phyloP scores from a whole-genome alignment of 2,888 invertebrate species.

The Latrodectus hesperus region DNA sequence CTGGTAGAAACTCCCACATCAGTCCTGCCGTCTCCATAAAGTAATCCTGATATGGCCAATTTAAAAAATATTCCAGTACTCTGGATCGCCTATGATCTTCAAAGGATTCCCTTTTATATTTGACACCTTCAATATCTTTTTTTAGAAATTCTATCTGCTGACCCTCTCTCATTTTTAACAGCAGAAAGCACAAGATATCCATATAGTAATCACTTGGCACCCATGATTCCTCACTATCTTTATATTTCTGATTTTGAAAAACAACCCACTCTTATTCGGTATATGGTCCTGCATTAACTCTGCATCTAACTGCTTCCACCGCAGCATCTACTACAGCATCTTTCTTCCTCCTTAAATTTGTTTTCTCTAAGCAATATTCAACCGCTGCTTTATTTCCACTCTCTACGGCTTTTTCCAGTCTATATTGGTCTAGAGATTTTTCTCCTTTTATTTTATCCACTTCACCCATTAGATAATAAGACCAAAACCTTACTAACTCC shows the following conservation, averaged over 20 bases:
- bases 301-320: not conserved
- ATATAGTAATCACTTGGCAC: slow-evolving; percentile 27
- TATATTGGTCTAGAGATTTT: slow-evolving; percentile 13
- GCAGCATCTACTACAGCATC: slow-evolving; percentile 27
- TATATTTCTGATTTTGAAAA: slow-evolving; percentile 22
- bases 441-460: slow-evolving; percentile 18
- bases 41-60: not conserved
- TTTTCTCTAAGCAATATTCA: slow-evolving; percentile 36
- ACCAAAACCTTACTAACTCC: slow-evolving; percentile 17
- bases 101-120: not conserved
- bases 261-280: slow-evolving; percentile 15
- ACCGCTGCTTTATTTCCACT: slow-evolving; percentile 44
- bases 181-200: slow-evolving; percentile 3
- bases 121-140: slow-evolving; percentile 10
- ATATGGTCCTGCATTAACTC: slow-evolving; percentile 10
- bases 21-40: too few relatives aligned
- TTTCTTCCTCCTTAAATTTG: slow-evolving; percentile 9
- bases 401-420: slow-evolving; percentile 28
- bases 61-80: slow-evolving; percentile 37
- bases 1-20: too few relatives aligned
- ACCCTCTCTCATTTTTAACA: slow-evolving; percentile 21
- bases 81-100: slow-evolving; percentile 1
- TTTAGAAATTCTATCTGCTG: slow-evolving; percentile 27
- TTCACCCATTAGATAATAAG: slow-evolving; percentile 9
- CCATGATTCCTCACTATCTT: slow-evolving; percentile 22